phyloP scores from a whole-genome alignment of 2,888 invertebrate species.

The Tetheella fluctuosa region DNA sequence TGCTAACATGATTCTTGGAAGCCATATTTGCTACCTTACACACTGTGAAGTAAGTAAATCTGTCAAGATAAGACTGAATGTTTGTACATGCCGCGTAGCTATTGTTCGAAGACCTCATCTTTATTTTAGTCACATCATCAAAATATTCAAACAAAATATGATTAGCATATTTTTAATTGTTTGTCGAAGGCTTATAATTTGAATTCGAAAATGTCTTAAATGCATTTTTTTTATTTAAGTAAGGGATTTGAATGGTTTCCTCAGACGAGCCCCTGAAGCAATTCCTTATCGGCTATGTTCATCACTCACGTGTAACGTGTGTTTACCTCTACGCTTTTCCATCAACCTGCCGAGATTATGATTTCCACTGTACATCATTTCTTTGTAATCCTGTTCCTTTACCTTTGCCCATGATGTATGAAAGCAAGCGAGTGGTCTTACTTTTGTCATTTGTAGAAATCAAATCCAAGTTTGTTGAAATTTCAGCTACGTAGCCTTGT shows the following conservation, averaged over 20 bases:
- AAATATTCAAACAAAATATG: slow-evolving; percentile 25
- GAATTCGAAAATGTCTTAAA: not conserved
- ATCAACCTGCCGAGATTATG: slow-evolving; percentile 33
- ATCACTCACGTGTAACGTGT: slow-evolving; percentile 51
- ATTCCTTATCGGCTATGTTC: slow-evolving; percentile 15
- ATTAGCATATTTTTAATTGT: slow-evolving; percentile 14
- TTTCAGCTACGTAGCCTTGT: slow-evolving; percentile 60
- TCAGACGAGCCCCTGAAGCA: not conserved
- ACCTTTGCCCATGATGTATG: slow-evolving; percentile 26
- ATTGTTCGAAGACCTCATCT: slow-evolving; percentile 57
- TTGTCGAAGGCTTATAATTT: not conserved
- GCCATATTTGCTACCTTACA: slow-evolving; percentile 64
- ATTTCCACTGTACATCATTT: slow-evolving; percentile 31
- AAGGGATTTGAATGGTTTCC: not conserved
- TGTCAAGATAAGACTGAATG: slow-evolving; percentile 75
- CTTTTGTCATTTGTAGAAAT: slow-evolving; percentile 31
- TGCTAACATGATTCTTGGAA: slow-evolving; percentile 64
- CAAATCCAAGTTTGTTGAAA: slow-evolving; percentile 50
- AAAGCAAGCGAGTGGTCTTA: slow-evolving; percentile 44
- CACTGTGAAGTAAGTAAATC: slow-evolving; percentile 65
- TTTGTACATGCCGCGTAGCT: slow-evolving; percentile 62
- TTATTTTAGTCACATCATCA: slow-evolving; percentile 42
- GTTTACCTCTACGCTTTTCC: slow-evolving; percentile 47
- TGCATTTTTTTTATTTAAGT: not conserved
- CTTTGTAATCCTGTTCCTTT: slow-evolving; percentile 24